Conservation (phyloP, 2,888 invertebrate genomes). For the Drosophila melanosoma region DNA sequence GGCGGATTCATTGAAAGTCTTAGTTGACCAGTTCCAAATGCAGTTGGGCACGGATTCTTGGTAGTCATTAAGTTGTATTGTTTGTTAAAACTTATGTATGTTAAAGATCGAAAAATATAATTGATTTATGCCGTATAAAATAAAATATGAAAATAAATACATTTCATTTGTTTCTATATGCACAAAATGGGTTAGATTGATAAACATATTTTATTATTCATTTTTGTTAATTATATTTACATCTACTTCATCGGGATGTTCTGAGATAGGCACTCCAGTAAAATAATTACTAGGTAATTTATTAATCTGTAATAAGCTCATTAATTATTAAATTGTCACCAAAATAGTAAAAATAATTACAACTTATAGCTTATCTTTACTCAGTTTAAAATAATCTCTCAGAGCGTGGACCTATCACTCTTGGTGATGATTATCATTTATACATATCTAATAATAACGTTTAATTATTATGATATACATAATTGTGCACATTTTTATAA, state of each 20-base stretch:
- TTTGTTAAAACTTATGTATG: conserved; percentile 68
- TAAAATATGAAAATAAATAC: conserved; percentile 13
- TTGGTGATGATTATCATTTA: background rate
- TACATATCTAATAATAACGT: background rate
- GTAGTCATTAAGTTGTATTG: conserved; percentile 79
- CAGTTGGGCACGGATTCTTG: conserved; percentile 62
- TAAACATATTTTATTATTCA: background rate
- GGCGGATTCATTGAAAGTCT: conserved; percentile 23
- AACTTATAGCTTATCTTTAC: background rate
- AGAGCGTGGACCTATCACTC: background rate
- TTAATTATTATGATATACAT: background rate
- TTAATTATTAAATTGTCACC: background rate
- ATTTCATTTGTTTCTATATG: background rate
- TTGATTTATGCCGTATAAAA: conserved; percentile 62
- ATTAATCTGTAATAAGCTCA: background rate
- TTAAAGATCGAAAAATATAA: conserved; percentile 66
- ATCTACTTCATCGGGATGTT: background rate
- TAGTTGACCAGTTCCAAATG: conserved; percentile 47
- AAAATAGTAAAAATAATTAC: background rate
- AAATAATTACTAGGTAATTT: background rate
- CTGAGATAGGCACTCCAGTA: background rate
- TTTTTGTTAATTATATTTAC: background rate
- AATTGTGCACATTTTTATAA: background rate
- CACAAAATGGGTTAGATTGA: background rate
- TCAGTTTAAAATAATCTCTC: background rate